A percentile compares a stretch with the other conserved stretches of the same genome.
Conservation (phyloP, 2,797 vertebrate species). For the Hipposideros larvatus region DNA sequence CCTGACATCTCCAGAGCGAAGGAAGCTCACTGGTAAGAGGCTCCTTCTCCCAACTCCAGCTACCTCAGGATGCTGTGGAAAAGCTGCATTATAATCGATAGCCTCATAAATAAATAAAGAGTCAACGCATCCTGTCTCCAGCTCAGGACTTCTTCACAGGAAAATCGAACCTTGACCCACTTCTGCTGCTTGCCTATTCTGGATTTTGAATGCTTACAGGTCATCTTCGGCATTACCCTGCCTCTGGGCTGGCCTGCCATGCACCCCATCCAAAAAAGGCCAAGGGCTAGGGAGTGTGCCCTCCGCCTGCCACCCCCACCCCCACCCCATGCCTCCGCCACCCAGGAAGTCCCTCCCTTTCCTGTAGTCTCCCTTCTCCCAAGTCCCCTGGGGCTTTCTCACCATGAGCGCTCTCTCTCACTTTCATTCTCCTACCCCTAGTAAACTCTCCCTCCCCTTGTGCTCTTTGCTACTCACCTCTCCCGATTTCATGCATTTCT, state of each 20-base stretch:
- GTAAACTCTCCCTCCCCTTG: no score
- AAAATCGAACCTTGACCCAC: slow-evolving; percentile 72
- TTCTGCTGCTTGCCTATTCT: slow-evolving; percentile 60
- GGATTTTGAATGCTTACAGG: slow-evolving; percentile 26
- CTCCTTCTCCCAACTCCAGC: slow-evolving; percentile 46
- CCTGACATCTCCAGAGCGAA: slow-evolving; percentile 48
- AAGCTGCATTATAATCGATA: slow-evolving; percentile 84
- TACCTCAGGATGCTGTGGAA: slow-evolving; percentile 73
- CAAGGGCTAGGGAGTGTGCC: neutral
- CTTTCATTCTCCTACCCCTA: neutral
- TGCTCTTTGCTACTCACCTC: neutral
- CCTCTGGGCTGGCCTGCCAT: neutral
- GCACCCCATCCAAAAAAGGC: neutral
- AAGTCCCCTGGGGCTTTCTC: neutral
- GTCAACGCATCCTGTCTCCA: slow-evolving; percentile 65
- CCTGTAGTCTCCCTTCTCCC: neutral
- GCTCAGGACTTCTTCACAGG: slow-evolving; percentile 71
- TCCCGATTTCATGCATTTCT: neutral
- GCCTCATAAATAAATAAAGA: slow-evolving; percentile 82
- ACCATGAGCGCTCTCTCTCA: neutral
- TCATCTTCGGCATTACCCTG: slow-evolving; percentile 17
- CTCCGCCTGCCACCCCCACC: neutral
- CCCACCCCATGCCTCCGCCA: no score
- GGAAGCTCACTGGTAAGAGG: neutral
- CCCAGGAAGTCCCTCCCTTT: neutral